Percentiles rank a stretch among this genome's conserved stretches.
phyloP scores from a whole-genome alignment of 2,888 invertebrate species.

The Caenorhabditis parvicauda region DNA sequence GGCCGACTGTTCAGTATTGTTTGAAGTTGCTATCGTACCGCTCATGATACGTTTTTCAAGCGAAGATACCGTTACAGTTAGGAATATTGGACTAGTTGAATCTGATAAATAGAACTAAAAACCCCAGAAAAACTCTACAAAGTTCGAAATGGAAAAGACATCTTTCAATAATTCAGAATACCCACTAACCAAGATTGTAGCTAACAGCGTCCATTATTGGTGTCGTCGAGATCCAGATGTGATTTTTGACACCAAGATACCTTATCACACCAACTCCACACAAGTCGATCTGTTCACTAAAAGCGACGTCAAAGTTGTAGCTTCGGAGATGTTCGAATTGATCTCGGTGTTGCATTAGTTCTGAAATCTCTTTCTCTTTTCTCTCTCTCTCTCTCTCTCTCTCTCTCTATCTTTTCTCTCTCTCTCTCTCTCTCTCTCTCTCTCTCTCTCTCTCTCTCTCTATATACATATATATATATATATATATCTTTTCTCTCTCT shows the following conservation, averaged over 20 bases:
- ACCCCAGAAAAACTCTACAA: neutral
- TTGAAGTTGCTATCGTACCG: neutral
- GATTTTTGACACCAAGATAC: slow-evolving; percentile 47
- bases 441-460: too few relatives aligned
- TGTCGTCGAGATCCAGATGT: slow-evolving; percentile 56
- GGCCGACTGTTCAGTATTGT: neutral
- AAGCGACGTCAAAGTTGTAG: slow-evolving; percentile 51
- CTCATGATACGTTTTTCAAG: neutral
- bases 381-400: too few relatives aligned
- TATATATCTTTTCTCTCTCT: too few relatives aligned
- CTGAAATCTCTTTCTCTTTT: slow-evolving; percentile 18
- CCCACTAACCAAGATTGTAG: slow-evolving; percentile 39
- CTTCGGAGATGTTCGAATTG: slow-evolving; percentile 41
- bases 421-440: too few relatives aligned
- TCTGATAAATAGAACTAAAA: too few relatives aligned
- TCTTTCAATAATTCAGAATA: neutral
- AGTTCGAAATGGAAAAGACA: neutral
- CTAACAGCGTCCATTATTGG: slow-evolving; percentile 51
- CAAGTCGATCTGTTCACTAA: slow-evolving; percentile 52
- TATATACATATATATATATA: too few relatives aligned
- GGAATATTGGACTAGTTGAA: too few relatives aligned
- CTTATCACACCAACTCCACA: slow-evolving; percentile 48
- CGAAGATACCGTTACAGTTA: too few relatives aligned
- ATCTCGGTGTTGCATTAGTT: slow-evolving; percentile 32
- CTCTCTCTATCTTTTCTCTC: too few relatives aligned